A percentile compares a stretch with the other conserved stretches of the same genome.
Evolutionary conservation across 1,140 invertebrate genomes (phyloP).

Genomic region (Caenorhabditis latens): DNA sequence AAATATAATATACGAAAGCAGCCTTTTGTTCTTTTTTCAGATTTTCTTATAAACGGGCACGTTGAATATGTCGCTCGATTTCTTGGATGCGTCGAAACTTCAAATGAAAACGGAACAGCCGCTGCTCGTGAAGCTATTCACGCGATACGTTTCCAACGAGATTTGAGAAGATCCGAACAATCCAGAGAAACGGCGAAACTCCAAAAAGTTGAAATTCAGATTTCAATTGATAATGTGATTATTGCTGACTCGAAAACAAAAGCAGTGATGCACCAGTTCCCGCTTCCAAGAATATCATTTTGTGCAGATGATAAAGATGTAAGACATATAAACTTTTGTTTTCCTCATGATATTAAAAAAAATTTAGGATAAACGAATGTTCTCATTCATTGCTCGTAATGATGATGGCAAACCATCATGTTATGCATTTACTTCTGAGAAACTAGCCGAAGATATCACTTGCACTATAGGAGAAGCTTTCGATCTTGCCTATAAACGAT

Average conservation of each 20-base stretch:
- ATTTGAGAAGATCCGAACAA: slow-evolving; percentile 57
- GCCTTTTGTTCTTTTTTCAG: slow-evolving; percentile 61
- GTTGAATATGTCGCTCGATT: slow-evolving; percentile 73
- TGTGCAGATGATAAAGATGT: slow-evolving; percentile 76
- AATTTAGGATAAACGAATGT: slow-evolving; percentile 72
- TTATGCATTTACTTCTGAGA: slow-evolving; percentile 75
- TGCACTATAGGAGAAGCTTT: slow-evolving; percentile 75
- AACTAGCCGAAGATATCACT: slow-evolving; percentile 75
- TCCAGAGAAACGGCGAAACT: slow-evolving; percentile 65
- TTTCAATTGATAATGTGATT: slow-evolving; percentile 70
- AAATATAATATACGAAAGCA: too few species aligned
- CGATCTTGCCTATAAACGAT: slow-evolving; percentile 73
- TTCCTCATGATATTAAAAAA: too few species aligned
- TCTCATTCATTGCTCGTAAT: slow-evolving; percentile 74
- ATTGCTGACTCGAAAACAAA: slow-evolving; percentile 70
- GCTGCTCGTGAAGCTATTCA: slow-evolving; percentile 72
- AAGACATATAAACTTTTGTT: neutral
- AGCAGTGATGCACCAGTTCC: slow-evolving; percentile 68
- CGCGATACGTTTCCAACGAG: slow-evolving; percentile 70
- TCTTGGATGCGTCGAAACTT: slow-evolving; percentile 71
- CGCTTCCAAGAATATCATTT: slow-evolving; percentile 72
- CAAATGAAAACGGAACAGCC: slow-evolving; percentile 70
- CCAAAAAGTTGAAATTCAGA: slow-evolving; percentile 73
- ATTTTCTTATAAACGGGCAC: slow-evolving; percentile 69
- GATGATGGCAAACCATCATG: slow-evolving; percentile 69